Evolutionary conservation across 2,113 vertebrate species (phyloP).

Genomic region (Shinisaurus crocodilurus): DNA sequence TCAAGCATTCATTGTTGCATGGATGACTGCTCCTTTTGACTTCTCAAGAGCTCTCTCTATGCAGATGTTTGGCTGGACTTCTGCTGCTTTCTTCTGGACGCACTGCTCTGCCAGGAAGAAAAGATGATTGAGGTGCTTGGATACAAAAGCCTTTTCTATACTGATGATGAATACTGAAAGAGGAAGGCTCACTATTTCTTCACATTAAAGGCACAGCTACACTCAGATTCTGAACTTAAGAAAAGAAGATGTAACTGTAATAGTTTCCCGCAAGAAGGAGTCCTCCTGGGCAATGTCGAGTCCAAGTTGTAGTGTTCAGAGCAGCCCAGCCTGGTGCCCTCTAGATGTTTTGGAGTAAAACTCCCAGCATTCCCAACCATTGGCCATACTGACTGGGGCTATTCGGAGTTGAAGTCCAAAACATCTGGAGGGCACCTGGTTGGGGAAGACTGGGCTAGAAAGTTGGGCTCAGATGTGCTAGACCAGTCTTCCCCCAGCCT

Average conservation of each 20-base stretch:
- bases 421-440: not conserved
- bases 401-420: not conserved
- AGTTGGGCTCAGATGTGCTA: too few relatives aligned
- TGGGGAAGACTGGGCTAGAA: not conserved
- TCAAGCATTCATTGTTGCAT: not conserved
- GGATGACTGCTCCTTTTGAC: not conserved
- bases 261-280: not conserved
- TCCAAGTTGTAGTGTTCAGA: not conserved
- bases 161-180: not conserved
- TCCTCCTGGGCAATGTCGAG: not conserved
- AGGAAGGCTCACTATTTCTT: not conserved
- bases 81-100: not conserved
- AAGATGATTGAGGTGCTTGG: not conserved
- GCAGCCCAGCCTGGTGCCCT: too few relatives aligned
- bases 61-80: conserved; percentile 25
- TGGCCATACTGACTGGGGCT: not conserved
- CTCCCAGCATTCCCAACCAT: not conserved
- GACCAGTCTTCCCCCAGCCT: too few relatives aligned
- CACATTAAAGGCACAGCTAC: not conserved
- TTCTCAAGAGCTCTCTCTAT: conserved; percentile 6
- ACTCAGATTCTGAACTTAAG: not conserved
- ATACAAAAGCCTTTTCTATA: conserved; percentile 5
- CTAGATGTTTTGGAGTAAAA: not conserved
- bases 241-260: not conserved
- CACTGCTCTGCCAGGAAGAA: not conserved